Conservation (phyloP, 2,113 vertebrate species). For the Poeciliopsis prolifica region DNA sequence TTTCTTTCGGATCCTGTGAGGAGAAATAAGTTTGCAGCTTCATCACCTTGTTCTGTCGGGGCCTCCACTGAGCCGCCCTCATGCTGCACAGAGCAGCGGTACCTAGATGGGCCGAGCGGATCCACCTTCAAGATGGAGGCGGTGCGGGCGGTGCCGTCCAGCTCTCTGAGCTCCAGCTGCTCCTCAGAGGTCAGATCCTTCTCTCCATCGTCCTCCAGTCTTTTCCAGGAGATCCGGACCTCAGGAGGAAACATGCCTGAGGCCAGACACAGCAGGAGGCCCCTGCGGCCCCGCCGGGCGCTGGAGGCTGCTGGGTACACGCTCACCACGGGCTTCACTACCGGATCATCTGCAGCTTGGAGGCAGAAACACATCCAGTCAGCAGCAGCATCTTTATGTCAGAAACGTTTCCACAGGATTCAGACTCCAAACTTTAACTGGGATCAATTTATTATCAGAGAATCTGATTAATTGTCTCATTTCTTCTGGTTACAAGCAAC, state of each 20-base stretch:
- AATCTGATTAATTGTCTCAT: too few species aligned
- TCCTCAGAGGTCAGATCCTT: neutral
- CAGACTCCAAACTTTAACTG: too few species aligned
- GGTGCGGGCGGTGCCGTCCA: neutral
- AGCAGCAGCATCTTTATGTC: too few species aligned
- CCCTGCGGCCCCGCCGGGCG: constrained; percentile 17
- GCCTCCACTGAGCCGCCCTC: constrained; percentile 4
- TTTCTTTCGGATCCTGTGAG: too few species aligned
- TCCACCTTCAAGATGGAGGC: neutral
- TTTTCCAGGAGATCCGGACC: constrained; percentile 44
- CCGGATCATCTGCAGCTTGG: neutral
- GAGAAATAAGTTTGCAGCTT: neutral
- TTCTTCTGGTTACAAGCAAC: too few species aligned
- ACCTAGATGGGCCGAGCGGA: neutral
- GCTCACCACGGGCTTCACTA: neutral
- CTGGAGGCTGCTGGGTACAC: constrained; percentile 14
- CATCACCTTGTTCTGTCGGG: neutral
- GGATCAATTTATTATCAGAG: too few species aligned
- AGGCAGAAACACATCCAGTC: too few species aligned
- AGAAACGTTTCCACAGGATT: too few species aligned
- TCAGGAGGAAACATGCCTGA: constrained; percentile 43
- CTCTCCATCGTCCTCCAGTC: neutral
- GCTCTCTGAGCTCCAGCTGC: constrained; percentile 35
- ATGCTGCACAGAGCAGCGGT: constrained; percentile 25
- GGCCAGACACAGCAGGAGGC: constrained; percentile 45